Evolutionary conservation across 2,888 invertebrate genomes (phyloP).

Genomic region (Drosophila glabriapex): DNA sequence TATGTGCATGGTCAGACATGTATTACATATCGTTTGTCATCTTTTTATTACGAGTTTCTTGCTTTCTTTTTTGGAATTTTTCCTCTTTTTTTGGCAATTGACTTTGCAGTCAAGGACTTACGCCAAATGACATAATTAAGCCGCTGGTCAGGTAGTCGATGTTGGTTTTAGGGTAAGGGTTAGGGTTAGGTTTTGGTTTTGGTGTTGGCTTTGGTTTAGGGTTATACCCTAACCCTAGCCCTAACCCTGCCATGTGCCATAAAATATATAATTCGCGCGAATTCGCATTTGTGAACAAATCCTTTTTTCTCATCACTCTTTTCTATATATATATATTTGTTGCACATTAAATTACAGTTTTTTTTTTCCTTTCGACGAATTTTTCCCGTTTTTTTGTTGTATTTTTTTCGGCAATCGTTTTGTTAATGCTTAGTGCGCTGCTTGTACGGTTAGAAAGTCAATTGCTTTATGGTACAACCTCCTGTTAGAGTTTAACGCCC

Average conservation of each 20-base stretch:
- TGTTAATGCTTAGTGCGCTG: conserved; percentile 52
- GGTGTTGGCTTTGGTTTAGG: conserved; percentile 19
- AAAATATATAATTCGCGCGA: conserved; percentile 69
- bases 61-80: conserved; percentile 32
- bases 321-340: conserved; percentile 4
- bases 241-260: conserved; percentile 51
- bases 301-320: conserved; percentile 62
- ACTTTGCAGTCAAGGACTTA: conserved; percentile 78
- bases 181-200: conserved; percentile 58
- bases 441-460: conserved; percentile 68
- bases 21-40: conserved; percentile 51
- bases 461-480: conserved; percentile 70
- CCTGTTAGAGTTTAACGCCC: neutral
- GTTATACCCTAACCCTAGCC: conserved; percentile 41
- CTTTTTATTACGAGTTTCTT: conserved; percentile 34
- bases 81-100: conserved; percentile 65
- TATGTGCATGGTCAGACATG: conserved; percentile 46
- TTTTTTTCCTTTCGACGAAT: conserved; percentile 44
- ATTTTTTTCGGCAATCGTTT: conserved; percentile 52
- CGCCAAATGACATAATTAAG: conserved; percentile 78
- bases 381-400: conserved; percentile 38
- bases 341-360: conserved; percentile 58
- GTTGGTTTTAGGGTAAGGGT: conserved; percentile 42
- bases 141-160: conserved; percentile 56
- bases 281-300: conserved; percentile 62